phyloP scores from a whole-genome alignment of 2,888 invertebrate genomes.

The Argyresthia goedartella region DNA sequence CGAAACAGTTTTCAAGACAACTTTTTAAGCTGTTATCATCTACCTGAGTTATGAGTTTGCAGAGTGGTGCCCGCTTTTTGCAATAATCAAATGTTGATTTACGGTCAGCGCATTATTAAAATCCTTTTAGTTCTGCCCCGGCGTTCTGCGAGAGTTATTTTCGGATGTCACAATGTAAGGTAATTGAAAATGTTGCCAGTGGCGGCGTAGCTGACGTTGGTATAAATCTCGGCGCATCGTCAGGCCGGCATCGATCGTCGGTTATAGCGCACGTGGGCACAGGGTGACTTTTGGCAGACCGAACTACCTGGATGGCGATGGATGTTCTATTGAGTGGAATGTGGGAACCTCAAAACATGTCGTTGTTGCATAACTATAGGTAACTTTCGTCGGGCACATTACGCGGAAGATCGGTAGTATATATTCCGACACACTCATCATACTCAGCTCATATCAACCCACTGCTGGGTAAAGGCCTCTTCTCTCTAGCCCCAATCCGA shows the following conservation, averaged over 20 bases:
- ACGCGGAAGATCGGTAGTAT: too few relatives aligned
- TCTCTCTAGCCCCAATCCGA: too few relatives aligned
- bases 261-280: too few relatives aligned
- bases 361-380: too few relatives aligned
- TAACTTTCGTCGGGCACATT: too few relatives aligned
- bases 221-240: conserved; percentile 9
- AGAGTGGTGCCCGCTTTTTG: conserved; percentile 29
- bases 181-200: conserved; percentile 22
- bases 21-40: conserved; percentile 34
- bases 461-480: too few relatives aligned
- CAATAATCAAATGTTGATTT: conserved; percentile 61
- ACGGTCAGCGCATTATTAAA: conserved; percentile 42
- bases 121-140: conserved; percentile 32
- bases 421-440: too few relatives aligned
- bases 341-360: too few relatives aligned
- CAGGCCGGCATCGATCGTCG: neutral
- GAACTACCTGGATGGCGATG: too few relatives aligned
- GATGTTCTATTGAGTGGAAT: too few relatives aligned
- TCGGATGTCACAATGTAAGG: conserved; percentile 31
- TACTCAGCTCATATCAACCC: too few relatives aligned
- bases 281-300: too few relatives aligned
- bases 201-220: conserved; percentile 21
- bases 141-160: conserved; percentile 9
- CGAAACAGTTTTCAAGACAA: conserved; percentile 38
- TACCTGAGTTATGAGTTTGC: conserved; percentile 34